These are phyloP conservation scores for Diogma glabrata DNA, from an alignment of 2,888 invertebrate genomes.

Conservation along the genomic window DNA sequence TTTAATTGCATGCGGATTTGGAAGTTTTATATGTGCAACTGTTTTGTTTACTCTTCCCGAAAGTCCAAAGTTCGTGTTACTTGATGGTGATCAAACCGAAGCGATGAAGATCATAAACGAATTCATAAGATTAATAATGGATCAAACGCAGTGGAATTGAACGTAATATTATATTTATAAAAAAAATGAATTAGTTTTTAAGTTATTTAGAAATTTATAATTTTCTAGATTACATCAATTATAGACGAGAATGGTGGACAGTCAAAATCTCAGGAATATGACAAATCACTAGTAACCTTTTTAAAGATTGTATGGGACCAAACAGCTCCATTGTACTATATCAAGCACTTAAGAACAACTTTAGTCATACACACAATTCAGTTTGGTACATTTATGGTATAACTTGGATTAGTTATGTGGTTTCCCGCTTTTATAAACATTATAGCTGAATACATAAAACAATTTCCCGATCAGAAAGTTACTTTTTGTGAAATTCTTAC, in stretches of 20 bases:
- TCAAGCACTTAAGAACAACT: slow-evolving; percentile 26
- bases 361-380: slow-evolving; percentile 28
- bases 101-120: too few relatives aligned
- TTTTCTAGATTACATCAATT: slow-evolving; percentile 3
- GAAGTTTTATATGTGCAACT: slow-evolving; percentile 27
- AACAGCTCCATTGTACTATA: slow-evolving; percentile 29
- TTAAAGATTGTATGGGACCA: slow-evolving; percentile 32
- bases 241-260: background rate
- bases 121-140: too few relatives aligned
- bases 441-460: slow-evolving; percentile 25
- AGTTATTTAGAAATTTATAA: background rate
- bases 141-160: too few relatives aligned
- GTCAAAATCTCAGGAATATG: too few relatives aligned
- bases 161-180: too few relatives aligned
- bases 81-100: slow-evolving; percentile 25
- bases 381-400: slow-evolving; percentile 24
- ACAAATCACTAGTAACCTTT: too few relatives aligned
- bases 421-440: slow-evolving; percentile 31
- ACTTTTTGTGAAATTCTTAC: slow-evolving; percentile 29
- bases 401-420: slow-evolving; percentile 28
- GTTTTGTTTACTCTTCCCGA: slow-evolving; percentile 29
- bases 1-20: slow-evolving; percentile 29
- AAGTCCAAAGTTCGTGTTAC: slow-evolving; percentile 30
- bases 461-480: slow-evolving; percentile 23
- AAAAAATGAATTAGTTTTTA: background rate